A percentile compares a stretch with the other conserved stretches of the same genome.
Evolutionary conservation across 2,888 invertebrate genomes (phyloP).

Genomic region (Drosophila paracracens): DNA sequence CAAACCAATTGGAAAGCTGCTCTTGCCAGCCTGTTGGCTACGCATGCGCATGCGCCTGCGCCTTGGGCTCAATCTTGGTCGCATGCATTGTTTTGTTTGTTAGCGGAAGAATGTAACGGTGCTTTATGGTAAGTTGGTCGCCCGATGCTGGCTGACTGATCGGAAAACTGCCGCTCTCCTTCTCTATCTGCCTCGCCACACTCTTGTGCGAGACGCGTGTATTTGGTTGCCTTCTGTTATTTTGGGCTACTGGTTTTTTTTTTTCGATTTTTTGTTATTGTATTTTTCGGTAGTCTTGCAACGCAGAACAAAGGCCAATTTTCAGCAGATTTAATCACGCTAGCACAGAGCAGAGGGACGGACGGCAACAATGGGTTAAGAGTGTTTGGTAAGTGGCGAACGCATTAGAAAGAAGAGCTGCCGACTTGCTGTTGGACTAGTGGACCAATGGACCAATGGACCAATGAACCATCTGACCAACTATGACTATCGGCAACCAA

Average conservation of each 20-base stretch:
- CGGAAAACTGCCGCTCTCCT: slow-evolving; percentile 16
- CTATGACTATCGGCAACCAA: slow-evolving; percentile 34
- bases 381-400: slow-evolving; percentile 68
- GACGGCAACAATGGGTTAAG: slow-evolving; percentile 73
- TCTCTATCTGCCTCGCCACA: not conserved
- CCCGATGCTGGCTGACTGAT: slow-evolving; percentile 52
- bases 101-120: slow-evolving; percentile 78
- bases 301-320: slow-evolving; percentile 77
- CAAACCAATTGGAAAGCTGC: slow-evolving; percentile 57
- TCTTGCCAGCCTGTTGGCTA: slow-evolving; percentile 40
- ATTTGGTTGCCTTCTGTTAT: slow-evolving; percentile 20
- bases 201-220: slow-evolving; percentile 45
- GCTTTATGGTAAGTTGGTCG: slow-evolving; percentile 78
- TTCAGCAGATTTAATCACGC: slow-evolving; percentile 79
- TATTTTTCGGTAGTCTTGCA: slow-evolving; percentile 49
- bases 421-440: slow-evolving; percentile 21
- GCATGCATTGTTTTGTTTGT: slow-evolving; percentile 71
- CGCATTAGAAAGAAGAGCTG: slow-evolving; percentile 61
- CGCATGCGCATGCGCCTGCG: slow-evolving; percentile 55
- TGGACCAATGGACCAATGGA: slow-evolving; percentile 31
- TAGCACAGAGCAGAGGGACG: slow-evolving; percentile 35
- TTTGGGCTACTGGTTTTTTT: slow-evolving; percentile 16
- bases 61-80: slow-evolving; percentile 48
- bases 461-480: slow-evolving; percentile 30
- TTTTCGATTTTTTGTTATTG: not conserved